A percentile compares a stretch with the other conserved stretches of the same genome.
Evolutionary conservation across 2,888 invertebrate species (phyloP).

Genomic region (Hypena proboscidalis): DNA sequence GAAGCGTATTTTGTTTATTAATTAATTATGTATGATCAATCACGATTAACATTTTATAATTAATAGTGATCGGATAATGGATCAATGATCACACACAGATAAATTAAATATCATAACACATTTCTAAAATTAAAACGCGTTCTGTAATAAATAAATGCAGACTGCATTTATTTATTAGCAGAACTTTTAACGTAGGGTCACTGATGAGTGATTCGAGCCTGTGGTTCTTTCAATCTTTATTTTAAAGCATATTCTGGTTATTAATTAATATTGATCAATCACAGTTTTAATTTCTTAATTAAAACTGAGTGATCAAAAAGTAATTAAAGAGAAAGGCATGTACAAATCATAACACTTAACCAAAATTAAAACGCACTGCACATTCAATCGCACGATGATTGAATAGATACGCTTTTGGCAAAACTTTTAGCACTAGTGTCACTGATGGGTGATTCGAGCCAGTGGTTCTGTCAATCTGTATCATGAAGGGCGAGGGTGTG

Average conservation of each 20-base stretch:
- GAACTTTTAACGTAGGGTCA: constrained; percentile 34
- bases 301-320: no score
- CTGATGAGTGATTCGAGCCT: no score
- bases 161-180: constrained; percentile 26
- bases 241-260: no score
- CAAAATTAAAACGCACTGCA: constrained; percentile 10
- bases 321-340: no score
- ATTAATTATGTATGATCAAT: no score
- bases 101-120: constrained; percentile 7
- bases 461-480: constrained; percentile 52
- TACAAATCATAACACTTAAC: constrained; percentile 11
- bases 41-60: no score
- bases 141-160: constrained; percentile 4
- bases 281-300: no score
- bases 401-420: constrained; percentile 21
- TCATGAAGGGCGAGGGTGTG: constrained; percentile 44
- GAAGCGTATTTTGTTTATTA: no score
- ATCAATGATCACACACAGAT: no score
- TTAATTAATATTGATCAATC: no score
- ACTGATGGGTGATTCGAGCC: constrained; percentile 31
- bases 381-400: constrained; percentile 15
- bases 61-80: no score
- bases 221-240: no score
- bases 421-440: constrained; percentile 34
- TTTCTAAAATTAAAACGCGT: constrained; percentile 13